Percentiles rank a stretch among this genome's conserved stretches.
These are phyloP conservation scores for Lepidurus apus DNA, from an alignment of 1,140 invertebrate genomes.

Conservation along the genomic window DNA sequence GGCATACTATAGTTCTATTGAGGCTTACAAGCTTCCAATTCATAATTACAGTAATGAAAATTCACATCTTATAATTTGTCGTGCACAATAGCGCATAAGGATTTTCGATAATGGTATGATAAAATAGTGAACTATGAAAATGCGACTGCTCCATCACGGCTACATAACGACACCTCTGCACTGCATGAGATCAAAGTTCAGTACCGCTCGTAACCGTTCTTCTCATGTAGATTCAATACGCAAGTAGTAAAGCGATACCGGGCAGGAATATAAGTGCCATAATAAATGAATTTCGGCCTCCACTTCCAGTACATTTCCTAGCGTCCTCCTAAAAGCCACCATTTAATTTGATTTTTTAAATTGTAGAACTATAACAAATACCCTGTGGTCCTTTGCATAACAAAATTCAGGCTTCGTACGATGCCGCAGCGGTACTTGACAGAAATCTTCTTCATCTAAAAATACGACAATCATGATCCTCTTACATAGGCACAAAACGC, in stretches of 20 bases:
- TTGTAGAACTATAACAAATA: background rate
- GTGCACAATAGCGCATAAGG: background rate
- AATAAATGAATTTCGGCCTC: conserved; percentile 10
- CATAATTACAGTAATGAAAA: conserved; percentile 3
- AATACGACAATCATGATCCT: background rate
- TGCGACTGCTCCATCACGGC: background rate
- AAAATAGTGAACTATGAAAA: conserved; percentile 11
- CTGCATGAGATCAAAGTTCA: background rate
- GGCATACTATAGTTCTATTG: background rate
- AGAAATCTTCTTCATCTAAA: conserved; percentile 4
- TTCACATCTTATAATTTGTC: background rate
- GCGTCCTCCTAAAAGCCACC: background rate
- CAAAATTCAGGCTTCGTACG: background rate
- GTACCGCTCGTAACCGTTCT: background rate
- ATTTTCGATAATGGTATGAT: background rate
- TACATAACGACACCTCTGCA: background rate
- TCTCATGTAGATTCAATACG: background rate
- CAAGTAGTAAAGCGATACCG: background rate
- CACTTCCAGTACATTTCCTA: conserved; percentile 1
- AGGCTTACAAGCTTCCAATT: conserved; percentile 17
- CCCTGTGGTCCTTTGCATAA: background rate
- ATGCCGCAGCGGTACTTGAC: background rate
- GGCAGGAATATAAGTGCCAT: conserved; percentile 3
- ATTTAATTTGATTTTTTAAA: background rate
- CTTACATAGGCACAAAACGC: background rate